Conservation (phyloP, 2,797 vertebrate genomes). For the Chaetodon trifasciatus region DNA sequence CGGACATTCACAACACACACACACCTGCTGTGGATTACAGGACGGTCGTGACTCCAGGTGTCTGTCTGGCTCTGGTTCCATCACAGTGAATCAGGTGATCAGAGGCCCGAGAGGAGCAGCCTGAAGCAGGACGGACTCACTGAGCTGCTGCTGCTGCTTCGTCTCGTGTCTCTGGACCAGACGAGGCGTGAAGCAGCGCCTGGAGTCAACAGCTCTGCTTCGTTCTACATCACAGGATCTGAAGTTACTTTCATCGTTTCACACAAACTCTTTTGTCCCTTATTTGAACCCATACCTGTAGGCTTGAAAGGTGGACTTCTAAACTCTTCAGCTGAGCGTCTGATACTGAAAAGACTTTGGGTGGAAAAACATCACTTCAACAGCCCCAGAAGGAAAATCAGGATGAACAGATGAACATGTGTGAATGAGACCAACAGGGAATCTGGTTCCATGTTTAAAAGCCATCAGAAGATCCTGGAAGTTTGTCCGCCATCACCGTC, state of each 20-base stretch:
- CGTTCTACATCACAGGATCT: too few relatives aligned
- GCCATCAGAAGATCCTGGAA: constrained; percentile 18
- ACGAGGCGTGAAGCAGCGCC: too few relatives aligned
- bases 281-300: neutral
- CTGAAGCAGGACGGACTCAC: too few relatives aligned
- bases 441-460: constrained; percentile 19
- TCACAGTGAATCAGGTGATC: neutral
- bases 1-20: too few relatives aligned
- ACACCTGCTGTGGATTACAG: neutral
- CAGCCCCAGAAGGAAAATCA: constrained; percentile 28
- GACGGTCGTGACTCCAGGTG: neutral
- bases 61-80: neutral
- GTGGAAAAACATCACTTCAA: constrained; percentile 16
- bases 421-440: neutral
- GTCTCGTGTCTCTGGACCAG: too few relatives aligned
- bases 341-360: constrained; percentile 1
- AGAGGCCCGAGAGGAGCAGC: too few relatives aligned
- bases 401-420: neutral
- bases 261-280: constrained; percentile 6
- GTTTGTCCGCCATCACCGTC: constrained; percentile 6
- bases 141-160: too few relatives aligned
- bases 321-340: neutral
- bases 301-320: neutral
- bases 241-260: neutral
- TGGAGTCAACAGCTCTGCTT: too few relatives aligned